Conservation (phyloP, 2,888 invertebrate genomes). For the Neria commutata region DNA sequence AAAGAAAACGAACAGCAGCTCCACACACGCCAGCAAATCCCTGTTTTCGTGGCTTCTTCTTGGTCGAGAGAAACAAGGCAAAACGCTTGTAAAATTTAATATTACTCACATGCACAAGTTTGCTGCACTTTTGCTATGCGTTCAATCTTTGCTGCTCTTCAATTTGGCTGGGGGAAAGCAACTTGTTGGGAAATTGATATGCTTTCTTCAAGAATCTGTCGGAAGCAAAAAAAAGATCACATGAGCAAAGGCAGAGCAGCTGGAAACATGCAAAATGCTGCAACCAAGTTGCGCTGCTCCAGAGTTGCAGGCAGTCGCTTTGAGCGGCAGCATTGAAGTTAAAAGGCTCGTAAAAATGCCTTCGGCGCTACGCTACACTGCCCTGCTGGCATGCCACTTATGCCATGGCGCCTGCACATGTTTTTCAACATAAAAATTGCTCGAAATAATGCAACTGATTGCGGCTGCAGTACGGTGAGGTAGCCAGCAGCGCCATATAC, state of each 20-base stretch:
- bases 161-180: background rate
- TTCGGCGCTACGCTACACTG: too few species aligned
- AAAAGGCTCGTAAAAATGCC: background rate
- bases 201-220: slow-evolving; percentile 12
- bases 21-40: background rate
- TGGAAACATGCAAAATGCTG: background rate
- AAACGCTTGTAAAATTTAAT: slow-evolving; percentile 22
- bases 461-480: too few species aligned
- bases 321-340: background rate
- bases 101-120: slow-evolving; percentile 24
- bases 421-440: slow-evolving; percentile 26
- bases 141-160: background rate
- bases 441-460: slow-evolving; percentile 25
- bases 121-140: background rate
- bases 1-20: slow-evolving; percentile 30
- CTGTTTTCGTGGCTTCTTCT: too few species aligned
- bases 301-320: background rate
- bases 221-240: background rate
- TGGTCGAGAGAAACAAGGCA: too few species aligned
- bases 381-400: background rate
- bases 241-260: background rate
- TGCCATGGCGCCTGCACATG: slow-evolving; percentile 23
- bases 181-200: slow-evolving; percentile 16
- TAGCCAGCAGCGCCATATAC: too few species aligned
- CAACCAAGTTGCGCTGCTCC: background rate